Evolutionary conservation across 1,140 invertebrate genomes (phyloP).

Genomic region (Ceratina japonica): DNA sequence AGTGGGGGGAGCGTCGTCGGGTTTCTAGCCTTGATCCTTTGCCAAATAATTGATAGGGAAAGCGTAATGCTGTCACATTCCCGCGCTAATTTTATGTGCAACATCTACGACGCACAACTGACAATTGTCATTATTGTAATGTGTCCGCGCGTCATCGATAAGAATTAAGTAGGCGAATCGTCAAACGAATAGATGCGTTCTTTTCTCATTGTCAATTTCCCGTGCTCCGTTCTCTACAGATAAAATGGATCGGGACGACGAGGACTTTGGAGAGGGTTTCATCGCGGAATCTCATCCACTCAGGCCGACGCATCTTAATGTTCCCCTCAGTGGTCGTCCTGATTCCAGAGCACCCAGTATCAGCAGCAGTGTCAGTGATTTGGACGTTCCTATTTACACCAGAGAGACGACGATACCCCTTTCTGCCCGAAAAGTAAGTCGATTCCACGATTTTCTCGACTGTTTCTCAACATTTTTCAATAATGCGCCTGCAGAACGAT

Average conservation of each 20-base stretch:
- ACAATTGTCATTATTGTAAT: constrained; percentile 57
- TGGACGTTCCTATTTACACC: constrained; percentile 82
- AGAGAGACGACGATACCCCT: constrained; percentile 75
- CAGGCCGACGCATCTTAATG: constrained; percentile 78
- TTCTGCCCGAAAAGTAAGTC: constrained; percentile 71
- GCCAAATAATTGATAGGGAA: constrained; percentile 76
- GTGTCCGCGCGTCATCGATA: too few relatives aligned
- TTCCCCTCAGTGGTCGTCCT: constrained; percentile 71
- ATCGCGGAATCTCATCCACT: constrained; percentile 81
- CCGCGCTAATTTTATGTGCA: constrained; percentile 61
- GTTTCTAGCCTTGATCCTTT: constrained; percentile 75
- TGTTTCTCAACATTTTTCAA: too few relatives aligned
- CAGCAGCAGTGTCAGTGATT: constrained; percentile 81
- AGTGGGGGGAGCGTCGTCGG: constrained; percentile 65
- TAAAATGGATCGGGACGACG: constrained; percentile 80
- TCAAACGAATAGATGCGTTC: too few relatives aligned
- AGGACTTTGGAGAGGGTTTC: constrained; percentile 81
- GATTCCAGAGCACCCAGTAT: constrained; percentile 79
- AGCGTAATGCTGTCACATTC: constrained; percentile 64
- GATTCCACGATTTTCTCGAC: neutral
- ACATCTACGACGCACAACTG: constrained; percentile 52
- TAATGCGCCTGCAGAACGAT: neutral
- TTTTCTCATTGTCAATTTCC: too few relatives aligned
- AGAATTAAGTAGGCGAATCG: too few relatives aligned
- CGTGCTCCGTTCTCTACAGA: neutral